Percentiles rank a stretch among this genome's conserved stretches.
phyloP scores from a whole-genome alignment of 2,113 vertebrate species.

The Psilopsiagon aymara region DNA sequence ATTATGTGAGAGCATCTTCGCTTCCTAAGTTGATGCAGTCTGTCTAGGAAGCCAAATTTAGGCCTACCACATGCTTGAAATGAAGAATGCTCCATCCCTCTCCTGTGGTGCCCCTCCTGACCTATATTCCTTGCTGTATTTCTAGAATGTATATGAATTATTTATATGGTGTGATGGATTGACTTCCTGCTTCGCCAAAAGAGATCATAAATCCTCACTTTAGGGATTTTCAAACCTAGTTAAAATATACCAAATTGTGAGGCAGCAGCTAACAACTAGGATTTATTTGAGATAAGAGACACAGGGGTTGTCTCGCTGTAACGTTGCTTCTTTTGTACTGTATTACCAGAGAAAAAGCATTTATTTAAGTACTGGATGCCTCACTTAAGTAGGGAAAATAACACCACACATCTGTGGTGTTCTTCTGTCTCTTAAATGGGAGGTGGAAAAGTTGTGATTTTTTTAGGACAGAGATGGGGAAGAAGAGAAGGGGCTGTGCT shows the following conservation, averaged over 20 bases:
- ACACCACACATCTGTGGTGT: background rate
- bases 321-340: background rate
- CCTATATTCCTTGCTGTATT: background rate
- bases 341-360: background rate
- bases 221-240: conserved; percentile 19
- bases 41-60: background rate
- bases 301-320: background rate
- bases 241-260: background rate
- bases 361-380: background rate
- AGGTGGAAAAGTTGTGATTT: background rate
- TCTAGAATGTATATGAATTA: conserved; percentile 32
- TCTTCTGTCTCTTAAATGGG: background rate
- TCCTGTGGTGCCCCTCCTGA: background rate
- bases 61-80: background rate
- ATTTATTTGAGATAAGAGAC: background rate
- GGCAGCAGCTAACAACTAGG: background rate
- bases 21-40: background rate
- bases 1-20: background rate
- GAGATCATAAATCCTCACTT: conserved; percentile 22
- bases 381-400: background rate
- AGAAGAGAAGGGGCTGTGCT: background rate
- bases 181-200: background rate
- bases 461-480: background rate
- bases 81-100: background rate
- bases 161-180: conserved; percentile 25